phyloP scores from a whole-genome alignment of 2,113 vertebrate species.

The Oxyruncus cristatus region DNA sequence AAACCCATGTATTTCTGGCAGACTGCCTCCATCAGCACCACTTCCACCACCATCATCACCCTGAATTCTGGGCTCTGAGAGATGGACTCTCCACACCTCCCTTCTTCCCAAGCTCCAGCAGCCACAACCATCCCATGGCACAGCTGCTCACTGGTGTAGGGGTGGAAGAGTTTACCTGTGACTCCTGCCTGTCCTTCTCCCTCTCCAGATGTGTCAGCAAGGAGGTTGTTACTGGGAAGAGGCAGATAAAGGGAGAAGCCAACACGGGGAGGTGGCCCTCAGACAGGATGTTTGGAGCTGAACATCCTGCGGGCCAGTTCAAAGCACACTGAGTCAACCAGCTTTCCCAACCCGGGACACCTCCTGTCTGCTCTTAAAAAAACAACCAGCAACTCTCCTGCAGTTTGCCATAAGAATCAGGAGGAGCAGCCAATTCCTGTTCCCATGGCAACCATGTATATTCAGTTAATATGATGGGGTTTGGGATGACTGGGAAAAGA shows the following conservation, averaged over 20 bases:
- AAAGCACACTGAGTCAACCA: neutral
- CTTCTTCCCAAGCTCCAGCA: neutral
- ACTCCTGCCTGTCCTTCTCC: neutral
- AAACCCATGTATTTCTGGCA: neutral
- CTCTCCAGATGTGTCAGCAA: neutral
- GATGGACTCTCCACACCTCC: accelerated
- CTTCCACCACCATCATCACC: neutral
- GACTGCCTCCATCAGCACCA: neutral
- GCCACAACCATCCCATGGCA: neutral
- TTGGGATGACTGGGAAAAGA: neutral
- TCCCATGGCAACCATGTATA: neutral
- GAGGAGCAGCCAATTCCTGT: neutral
- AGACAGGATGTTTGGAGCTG: constrained; percentile 27
- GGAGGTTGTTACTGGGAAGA: neutral
- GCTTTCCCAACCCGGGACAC: constrained; percentile 25
- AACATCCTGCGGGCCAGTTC: neutral
- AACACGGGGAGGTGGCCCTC: constrained; percentile 19
- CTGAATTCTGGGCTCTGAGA: neutral
- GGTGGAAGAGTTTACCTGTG: neutral
- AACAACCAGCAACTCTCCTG: neutral
- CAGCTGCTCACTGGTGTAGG: accelerated
- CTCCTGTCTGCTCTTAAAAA: neutral
- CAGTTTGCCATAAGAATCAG: neutral
- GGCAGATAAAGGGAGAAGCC: constrained; percentile 35
- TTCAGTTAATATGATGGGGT: neutral